Percentiles rank a stretch among this genome's conserved stretches.
Evolutionary conservation across 2,888 invertebrate species (phyloP).

Genomic region (Uropetala carovei): DNA sequence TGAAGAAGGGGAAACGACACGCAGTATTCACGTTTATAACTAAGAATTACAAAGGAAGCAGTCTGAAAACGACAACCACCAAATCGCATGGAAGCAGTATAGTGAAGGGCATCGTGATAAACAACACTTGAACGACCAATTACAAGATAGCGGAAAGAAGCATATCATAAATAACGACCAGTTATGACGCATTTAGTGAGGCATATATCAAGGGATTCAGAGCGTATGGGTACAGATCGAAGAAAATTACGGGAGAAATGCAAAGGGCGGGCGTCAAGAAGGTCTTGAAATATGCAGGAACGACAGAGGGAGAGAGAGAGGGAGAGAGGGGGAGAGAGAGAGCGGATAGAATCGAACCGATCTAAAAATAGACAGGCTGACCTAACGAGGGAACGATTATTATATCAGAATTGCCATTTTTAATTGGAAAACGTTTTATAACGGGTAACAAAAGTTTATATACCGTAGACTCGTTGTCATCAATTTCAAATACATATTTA

Average conservation of each 20-base stretch:
- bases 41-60: no score
- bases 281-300: slow-evolving; percentile 24
- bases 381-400: neutral
- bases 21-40: no score
- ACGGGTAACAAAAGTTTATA: neutral
- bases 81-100: no score
- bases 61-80: no score
- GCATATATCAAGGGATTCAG: neutral
- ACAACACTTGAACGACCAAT: no score
- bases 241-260: neutral
- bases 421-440: neutral
- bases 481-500: no score
- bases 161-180: neutral
- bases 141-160: no score
- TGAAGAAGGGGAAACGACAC: no score
- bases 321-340: neutral
- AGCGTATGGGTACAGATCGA: neutral
- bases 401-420: neutral
- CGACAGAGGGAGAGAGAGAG: neutral
- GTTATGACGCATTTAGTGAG: neutral
- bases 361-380: neutral
- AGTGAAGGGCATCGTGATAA: no score
- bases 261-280: neutral
- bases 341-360: neutral
- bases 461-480: neutral